A percentile compares a stretch with the other conserved stretches of the same genome.
These are phyloP conservation scores for Paratrypauchen microcephalus DNA, from an alignment of 2,797 vertebrate species.

Conservation along the genomic window DNA sequence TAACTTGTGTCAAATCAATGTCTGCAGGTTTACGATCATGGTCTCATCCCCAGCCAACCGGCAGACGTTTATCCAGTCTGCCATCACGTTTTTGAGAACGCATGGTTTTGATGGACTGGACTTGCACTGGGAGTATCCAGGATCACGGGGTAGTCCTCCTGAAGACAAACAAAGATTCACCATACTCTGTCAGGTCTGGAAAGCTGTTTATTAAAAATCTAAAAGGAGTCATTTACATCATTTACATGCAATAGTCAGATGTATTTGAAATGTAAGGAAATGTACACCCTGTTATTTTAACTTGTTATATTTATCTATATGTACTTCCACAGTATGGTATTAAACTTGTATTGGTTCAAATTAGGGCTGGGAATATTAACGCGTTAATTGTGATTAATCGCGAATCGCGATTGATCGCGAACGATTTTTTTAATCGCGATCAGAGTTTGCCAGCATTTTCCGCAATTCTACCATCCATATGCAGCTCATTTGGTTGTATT, in stretches of 20 bases:
- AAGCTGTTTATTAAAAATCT: background rate
- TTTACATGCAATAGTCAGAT: too few species aligned
- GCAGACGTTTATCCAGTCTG: conserved; percentile 76
- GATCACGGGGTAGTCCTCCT: conserved; percentile 75
- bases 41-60: conserved; percentile 64
- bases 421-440: too few species aligned
- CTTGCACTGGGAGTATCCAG: conserved; percentile 85
- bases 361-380: too few species aligned
- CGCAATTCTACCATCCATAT: too few species aligned
- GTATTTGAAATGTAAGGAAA: too few species aligned
- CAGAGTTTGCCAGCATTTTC: too few species aligned
- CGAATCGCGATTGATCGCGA: too few species aligned
- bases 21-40: conserved; percentile 77
- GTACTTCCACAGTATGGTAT: background rate
- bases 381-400: too few species aligned
- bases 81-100: conserved; percentile 69
- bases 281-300: too few species aligned
- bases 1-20: background rate
- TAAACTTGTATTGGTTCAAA: background rate
- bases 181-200: conserved; percentile 64
- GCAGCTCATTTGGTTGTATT: too few species aligned
- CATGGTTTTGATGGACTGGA: conserved; percentile 82
- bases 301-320: too few species aligned
- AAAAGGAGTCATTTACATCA: too few species aligned
- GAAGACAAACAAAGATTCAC: conserved; percentile 77